Conservation (phyloP, 2,113 vertebrate species). For the Oceanodroma tethys region DNA sequence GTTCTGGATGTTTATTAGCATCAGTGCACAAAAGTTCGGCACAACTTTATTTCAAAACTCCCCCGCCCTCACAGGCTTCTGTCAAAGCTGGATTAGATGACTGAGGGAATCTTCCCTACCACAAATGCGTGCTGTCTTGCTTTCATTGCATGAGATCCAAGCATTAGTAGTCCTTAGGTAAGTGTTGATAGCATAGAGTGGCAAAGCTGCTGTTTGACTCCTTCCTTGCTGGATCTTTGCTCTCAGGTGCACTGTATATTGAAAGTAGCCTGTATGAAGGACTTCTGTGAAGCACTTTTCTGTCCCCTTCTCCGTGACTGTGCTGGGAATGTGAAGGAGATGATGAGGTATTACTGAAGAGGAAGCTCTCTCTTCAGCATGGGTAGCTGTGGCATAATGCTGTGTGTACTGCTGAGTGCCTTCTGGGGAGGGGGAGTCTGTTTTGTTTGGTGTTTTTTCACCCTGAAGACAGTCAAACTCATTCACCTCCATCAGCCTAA, state of each 20-base stretch:
- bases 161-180: not conserved
- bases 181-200: not conserved
- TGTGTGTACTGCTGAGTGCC: not conserved
- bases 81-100: conserved; percentile 53
- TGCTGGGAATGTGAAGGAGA: not conserved
- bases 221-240: not conserved
- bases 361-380: not conserved
- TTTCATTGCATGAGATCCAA: conserved; percentile 18
- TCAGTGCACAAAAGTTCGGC: not conserved
- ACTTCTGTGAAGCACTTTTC: not conserved
- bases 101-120: conserved; percentile 14
- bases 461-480: not conserved
- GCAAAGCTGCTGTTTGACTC: not conserved
- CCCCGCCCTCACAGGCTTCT: not conserved
- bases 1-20: not conserved
- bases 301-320: not conserved
- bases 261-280: not conserved
- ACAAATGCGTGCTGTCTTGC: not conserved
- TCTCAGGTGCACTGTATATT: not conserved
- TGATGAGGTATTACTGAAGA: not conserved
- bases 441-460: not conserved
- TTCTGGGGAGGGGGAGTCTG: not conserved
- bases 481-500: not conserved
- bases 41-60: conserved; percentile 3
- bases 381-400: not conserved